Evolutionary conservation across 2,888 invertebrate genomes (phyloP), one percentile per base, ranked within the genome.

Genomic region (Choristoneura rosaceana): DNA sequence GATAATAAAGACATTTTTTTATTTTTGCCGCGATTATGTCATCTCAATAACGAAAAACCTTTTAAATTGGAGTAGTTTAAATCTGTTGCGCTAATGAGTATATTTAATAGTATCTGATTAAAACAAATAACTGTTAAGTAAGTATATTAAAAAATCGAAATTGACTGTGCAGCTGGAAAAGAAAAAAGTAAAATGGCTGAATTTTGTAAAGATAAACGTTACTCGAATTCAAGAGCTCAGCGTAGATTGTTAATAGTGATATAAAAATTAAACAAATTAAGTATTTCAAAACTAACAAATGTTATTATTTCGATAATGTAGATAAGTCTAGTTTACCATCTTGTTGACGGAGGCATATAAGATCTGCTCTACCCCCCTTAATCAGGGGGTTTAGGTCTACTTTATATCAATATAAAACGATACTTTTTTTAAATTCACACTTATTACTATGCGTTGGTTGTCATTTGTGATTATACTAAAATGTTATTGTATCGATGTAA

Each of bases 211-310:
- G 17, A 38, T 38, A 34, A 43, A 62, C 25, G 66, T 70, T 82
- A 79, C 82, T 84, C 85, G 89, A 87, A 89, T 82, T 91, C 91
- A 92, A 89, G 89, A 87, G 81, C 80, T 69, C 90, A 88, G 92
- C 89, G 91, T 93, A 93, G 92, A 85, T 91, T 92, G 93, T 93
- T 93, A 90, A 90, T 93, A 93, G 93, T 92, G 92, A 93, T 93
- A 93, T 89, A 74, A 75, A 70, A 71, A 73, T 74, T 64, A 70
- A 92, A 92, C 88, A 89, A 88, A 87, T 87, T 92, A 93, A 90
- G 90, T 87, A 86, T 68, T 73, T 73, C 73, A 73, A 89, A 89
- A 87, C 79, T 83, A 85, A 89, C 88, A 89, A 89, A 91, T 92
- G 93, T 93, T 93, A 91, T 92, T 92, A 87, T 91, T 93, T 93